Evolutionary conservation across 2,113 vertebrate genomes (phyloP).

Genomic region (Semnornis frantzii): DNA sequence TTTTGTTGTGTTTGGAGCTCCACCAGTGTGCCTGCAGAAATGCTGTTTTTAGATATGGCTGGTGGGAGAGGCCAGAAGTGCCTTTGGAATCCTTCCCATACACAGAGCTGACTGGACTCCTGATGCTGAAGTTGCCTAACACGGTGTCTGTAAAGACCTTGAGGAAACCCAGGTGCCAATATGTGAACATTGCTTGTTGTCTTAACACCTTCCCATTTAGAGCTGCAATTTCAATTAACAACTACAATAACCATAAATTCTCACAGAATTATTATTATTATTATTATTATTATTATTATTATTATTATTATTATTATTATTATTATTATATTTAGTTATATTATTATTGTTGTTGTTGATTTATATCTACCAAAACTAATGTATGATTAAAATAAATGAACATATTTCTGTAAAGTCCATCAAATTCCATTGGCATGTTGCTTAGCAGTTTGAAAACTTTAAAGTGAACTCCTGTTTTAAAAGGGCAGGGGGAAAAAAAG

Average conservation of each 20-base stretch:
- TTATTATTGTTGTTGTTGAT: no score
- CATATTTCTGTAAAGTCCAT: neutral
- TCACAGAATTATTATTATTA: no score
- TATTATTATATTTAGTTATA: no score
- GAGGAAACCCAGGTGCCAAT: neutral
- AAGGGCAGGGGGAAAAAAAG: neutral
- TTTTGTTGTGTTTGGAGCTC: neutral
- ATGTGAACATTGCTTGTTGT: neutral
- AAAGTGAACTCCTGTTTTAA: neutral
- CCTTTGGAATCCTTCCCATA: neutral
- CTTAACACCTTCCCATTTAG: neutral
- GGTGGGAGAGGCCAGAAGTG: neutral
- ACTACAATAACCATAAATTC: neutral
- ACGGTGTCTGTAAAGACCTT: neutral
- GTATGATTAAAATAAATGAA: neutral
- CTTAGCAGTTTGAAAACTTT: neutral
- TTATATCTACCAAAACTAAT: neutral
- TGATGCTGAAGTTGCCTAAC: neutral
- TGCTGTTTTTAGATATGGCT: neutral
- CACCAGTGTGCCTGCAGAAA: neutral
- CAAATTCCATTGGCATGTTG: neutral
- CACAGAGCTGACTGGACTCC: neutral
- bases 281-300: no score
- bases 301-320: neutral
- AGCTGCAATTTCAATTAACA: neutral